Base-by-base conservation (phyloP, 2,113 vertebrate genomes). In the Argyrosomus japonicus region DNA sequence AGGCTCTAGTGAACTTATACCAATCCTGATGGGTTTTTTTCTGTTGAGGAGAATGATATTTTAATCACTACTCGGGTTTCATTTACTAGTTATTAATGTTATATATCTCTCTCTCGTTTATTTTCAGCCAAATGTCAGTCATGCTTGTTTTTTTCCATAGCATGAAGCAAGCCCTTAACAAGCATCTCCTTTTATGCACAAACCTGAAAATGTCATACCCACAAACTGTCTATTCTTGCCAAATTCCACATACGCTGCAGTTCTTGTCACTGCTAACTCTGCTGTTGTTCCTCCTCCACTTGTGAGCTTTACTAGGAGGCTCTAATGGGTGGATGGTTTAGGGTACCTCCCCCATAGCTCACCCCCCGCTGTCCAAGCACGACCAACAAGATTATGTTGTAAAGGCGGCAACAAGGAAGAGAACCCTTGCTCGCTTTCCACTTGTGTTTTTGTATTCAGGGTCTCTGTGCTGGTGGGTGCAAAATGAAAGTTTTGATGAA, bases 401-500 rank as follows among this genome's bases (percentile, higher is more conserved):
- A 11, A 69, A 23, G 43, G 36, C 51, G 67, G n/a, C 45, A 40
- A 68, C 11, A 32, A 9, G 23, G 40, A 50, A 15, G 36, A 48
- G 57, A 60, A 43, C 10, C 2, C 0, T 40, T 1, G 6, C 8
- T 54, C 2, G 9, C 47, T 27, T 51, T 13, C 11, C 5, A 6
- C 54, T 15, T 40, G 36, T 40, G 36, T 40, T 40, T 40, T 40
- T 40, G 36, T 40, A 40, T 40, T 40, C 23, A 32, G 67, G 54
- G 21, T 77, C 45, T 78, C 29, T 67, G 19, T 32, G 51, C 15
- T 25, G 21, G 25, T 81, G 65, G 61, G 61, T 4, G 3, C 50
- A 47, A 77, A 81, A 68, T 75, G 14, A 61, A 51, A 45, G 40
- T 69, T 68, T 80, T 80, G 18, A 72, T 72, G 29, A 86, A 75